Evolutionary conservation across 1,140 invertebrate species (phyloP).

Genomic region (Lucilia sericata): DNA sequence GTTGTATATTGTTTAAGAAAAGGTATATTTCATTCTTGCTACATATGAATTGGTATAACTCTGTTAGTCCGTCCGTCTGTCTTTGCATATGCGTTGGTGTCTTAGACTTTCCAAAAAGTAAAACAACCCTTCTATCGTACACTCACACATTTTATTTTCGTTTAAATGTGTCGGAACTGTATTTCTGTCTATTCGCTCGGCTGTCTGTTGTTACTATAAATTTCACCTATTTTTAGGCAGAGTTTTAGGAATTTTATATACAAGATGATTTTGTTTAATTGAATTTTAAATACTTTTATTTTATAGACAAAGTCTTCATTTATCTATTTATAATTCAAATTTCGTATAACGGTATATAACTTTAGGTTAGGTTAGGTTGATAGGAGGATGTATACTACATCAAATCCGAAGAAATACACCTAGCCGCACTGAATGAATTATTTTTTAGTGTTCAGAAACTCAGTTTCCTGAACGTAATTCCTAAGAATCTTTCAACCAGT

Average conservation of each 20-base stretch:
- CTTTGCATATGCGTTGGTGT: constrained; percentile 38
- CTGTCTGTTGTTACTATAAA: neutral
- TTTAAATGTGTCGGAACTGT: neutral
- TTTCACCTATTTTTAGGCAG: constrained; percentile 39
- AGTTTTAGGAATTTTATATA: neutral
- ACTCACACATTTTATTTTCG: neutral
- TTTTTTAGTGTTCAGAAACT: too few relatives aligned
- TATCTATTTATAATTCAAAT: too few relatives aligned
- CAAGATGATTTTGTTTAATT: neutral
- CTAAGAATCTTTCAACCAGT: too few relatives aligned
- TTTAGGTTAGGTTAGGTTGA: too few relatives aligned
- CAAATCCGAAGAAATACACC: too few relatives aligned
- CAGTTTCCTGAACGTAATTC: too few relatives aligned
- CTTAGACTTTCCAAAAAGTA: neutral
- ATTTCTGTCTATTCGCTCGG: neutral
- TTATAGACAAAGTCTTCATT: too few relatives aligned
- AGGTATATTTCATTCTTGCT: neutral
- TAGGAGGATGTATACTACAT: too few relatives aligned
- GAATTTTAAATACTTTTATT: neutral
- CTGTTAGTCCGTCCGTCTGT: neutral
- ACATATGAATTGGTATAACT: too few relatives aligned
- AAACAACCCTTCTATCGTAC: constrained; percentile 4
- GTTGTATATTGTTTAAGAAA: neutral
- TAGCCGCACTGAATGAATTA: too few relatives aligned
- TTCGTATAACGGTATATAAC: too few relatives aligned